These are phyloP conservation scores for Ferrisia virgata DNA, from an alignment of 2,888 invertebrate genomes.

Conservation along the genomic window DNA sequence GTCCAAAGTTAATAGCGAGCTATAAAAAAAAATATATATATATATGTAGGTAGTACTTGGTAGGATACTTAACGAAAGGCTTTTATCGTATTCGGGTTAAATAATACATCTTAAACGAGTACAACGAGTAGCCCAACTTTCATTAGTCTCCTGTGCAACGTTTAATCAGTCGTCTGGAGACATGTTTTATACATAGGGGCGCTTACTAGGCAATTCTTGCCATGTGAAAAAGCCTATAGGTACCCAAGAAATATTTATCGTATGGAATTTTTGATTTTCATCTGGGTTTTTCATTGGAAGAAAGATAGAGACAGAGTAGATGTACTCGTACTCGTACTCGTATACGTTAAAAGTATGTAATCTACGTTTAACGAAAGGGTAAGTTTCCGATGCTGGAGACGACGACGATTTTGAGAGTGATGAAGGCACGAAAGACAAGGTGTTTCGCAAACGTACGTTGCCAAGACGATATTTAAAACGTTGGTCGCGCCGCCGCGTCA, in stretches of 20 bases:
- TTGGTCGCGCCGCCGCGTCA: neutral
- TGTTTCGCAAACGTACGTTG: neutral
- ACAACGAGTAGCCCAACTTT: neutral
- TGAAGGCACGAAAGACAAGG: neutral
- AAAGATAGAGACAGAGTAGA: too few relatives aligned
- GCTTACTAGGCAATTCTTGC: neutral
- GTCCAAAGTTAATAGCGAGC: neutral
- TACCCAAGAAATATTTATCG: neutral
- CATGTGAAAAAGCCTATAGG: neutral
- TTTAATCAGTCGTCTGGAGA: constrained; percentile 21
- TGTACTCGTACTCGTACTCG: too few relatives aligned
- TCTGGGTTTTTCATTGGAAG: too few relatives aligned
- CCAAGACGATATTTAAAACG: constrained; percentile 15
- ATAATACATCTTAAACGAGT: neutral
- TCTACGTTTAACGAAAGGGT: neutral
- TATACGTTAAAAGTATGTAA: too few relatives aligned
- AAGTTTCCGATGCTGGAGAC: neutral
- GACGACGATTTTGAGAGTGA: neutral
- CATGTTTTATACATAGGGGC: neutral
- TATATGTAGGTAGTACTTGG: neutral
- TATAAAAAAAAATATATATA: neutral
- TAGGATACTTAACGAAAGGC: neutral
- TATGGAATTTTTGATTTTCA: neutral
- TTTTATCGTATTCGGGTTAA: neutral
- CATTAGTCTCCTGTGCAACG: constrained; percentile 18